These are phyloP conservation scores for Eumerus sabulonum DNA, from an alignment of 2,888 invertebrate genomes.

Conservation along the genomic window DNA sequence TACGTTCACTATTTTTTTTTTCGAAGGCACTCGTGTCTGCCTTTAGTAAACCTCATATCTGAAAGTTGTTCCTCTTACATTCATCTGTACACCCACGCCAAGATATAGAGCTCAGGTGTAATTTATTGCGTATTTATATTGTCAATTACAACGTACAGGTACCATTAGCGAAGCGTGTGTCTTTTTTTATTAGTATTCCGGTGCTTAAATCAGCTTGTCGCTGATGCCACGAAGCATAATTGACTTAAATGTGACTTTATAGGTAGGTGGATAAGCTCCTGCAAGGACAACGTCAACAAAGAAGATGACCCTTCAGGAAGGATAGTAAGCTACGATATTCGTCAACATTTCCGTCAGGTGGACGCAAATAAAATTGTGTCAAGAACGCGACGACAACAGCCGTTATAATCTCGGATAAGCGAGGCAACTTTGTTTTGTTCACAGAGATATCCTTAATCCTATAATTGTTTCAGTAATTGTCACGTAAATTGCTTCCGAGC, in stretches of 20 bases:
- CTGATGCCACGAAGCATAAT: constrained; percentile 42
- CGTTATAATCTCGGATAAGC: constrained; percentile 31
- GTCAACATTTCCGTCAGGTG: constrained; percentile 37
- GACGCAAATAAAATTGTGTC: not conserved
- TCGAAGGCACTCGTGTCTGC: constrained; percentile 14
- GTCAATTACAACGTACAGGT: constrained; percentile 49
- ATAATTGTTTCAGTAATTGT: constrained; percentile 56
- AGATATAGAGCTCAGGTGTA: constrained; percentile 23
- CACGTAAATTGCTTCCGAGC: constrained; percentile 36
- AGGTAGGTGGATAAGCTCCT: not conserved
- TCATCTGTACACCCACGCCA: not conserved
- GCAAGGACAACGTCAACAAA: not conserved
- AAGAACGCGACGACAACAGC: not conserved
- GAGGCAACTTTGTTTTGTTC: constrained; percentile 19
- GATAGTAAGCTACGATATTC: constrained; percentile 30
- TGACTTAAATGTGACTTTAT: constrained; percentile 51
- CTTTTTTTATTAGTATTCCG: constrained; percentile 11
- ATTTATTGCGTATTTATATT: constrained; percentile 58
- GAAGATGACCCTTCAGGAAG: constrained; percentile 18
- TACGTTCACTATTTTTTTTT: constrained; percentile 32
- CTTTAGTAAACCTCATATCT: constrained; percentile 35
- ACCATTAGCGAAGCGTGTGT: constrained; percentile 35
- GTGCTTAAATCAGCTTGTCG: constrained; percentile 1
- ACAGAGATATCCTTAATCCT: constrained; percentile 17
- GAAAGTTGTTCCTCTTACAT: constrained; percentile 24